Percentiles rank a stretch among this genome's conserved stretches.
phyloP scores from a whole-genome alignment of 64 coral and sea anemone genomes.

The Montipora efflorescens region DNA sequence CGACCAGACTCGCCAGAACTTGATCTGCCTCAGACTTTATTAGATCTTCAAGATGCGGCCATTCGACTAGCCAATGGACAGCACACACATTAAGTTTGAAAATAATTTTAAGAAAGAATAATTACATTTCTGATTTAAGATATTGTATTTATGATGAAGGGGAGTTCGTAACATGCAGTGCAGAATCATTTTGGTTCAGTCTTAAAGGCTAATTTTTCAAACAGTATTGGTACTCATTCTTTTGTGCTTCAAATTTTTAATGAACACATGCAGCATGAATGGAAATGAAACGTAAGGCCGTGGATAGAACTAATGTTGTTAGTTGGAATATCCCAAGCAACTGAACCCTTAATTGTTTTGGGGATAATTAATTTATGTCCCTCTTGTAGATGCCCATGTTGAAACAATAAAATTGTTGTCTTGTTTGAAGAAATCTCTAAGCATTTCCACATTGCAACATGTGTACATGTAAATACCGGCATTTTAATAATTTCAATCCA shows the following conservation, averaged over 20 bases:
- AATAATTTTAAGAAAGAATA: too few relatives aligned
- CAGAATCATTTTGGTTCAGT: not conserved
- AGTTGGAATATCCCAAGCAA: not conserved
- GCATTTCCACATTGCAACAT: too few relatives aligned
- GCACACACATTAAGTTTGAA: not conserved
- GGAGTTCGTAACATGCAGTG: not conserved
- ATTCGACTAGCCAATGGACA: slow-evolving; percentile 46
- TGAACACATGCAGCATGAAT: too few relatives aligned
- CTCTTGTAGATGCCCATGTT: not conserved
- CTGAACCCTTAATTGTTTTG: not conserved
- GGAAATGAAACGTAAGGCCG: too few relatives aligned
- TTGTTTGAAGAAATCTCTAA: too few relatives aligned
- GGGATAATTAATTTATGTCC: not conserved
- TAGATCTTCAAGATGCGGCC: slow-evolving; percentile 86
- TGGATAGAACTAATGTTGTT: not conserved
- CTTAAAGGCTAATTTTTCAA: not conserved
- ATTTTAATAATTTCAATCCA: too few relatives aligned
- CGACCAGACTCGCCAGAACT: slow-evolving; percentile 70
- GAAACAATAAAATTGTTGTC: not conserved
- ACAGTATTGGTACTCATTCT: not conserved
- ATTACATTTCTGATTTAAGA: too few relatives aligned
- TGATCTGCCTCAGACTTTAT: slow-evolving; percentile 79
- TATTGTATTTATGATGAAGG: not conserved
- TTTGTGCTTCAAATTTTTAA: too few relatives aligned
- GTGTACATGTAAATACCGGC: too few relatives aligned